Evolutionary conservation across 2,888 invertebrate species (phyloP), one percentile per base, ranked within the genome.

Genomic region (Aspidapion aeneum): DNA sequence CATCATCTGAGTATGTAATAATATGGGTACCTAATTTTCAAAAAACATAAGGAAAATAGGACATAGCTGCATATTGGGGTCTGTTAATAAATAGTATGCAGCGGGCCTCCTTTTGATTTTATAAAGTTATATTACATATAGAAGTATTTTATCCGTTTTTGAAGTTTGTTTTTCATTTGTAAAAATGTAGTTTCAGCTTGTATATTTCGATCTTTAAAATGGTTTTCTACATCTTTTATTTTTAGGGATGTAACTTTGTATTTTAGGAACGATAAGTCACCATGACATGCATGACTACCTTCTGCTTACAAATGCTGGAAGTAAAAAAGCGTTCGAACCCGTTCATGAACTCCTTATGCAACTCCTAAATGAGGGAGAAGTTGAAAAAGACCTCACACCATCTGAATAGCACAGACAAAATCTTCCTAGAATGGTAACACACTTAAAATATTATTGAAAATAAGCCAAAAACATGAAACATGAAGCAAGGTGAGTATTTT

Each of bases 221-320:
- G 7, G n/a, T 52, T 56, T 7, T n/a, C n/a, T 18, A 19, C n/a
- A n/a, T n/a, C 19, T 21, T 18, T n/a, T n/a, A n/a, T n/a, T n/a
- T n/a, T n/a, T n/a, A n/a, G n/a, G n/a, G n/a, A n/a, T n/a, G n/a
- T n/a, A n/a, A n/a, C 49, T 52, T 18, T 52, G 19, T 21, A 52
- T 57, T 66, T 58, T 56, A 67, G 67, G 93, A 1, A 86, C 87
- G 55, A 94, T 96, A 64, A 91, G 91, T 76, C 93, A 93, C 75
- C 90, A 90, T 74, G 95, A 96, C 77, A 93, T 96, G 93, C 90
- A 92, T 76, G 96, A 96, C 80, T 96, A 94, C 80, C 85, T 95
- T 58, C 90, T 94, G 75, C 85, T 94, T 64, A 94, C 94, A 1
- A 91, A 91, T 80, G 86, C 89, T 58, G 96, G 95, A 60, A 93